Evolutionary conservation across 2,113 vertebrate species (phyloP), one percentile per base, ranked within the genome.

Genomic region (Dinomys branickii): DNA sequence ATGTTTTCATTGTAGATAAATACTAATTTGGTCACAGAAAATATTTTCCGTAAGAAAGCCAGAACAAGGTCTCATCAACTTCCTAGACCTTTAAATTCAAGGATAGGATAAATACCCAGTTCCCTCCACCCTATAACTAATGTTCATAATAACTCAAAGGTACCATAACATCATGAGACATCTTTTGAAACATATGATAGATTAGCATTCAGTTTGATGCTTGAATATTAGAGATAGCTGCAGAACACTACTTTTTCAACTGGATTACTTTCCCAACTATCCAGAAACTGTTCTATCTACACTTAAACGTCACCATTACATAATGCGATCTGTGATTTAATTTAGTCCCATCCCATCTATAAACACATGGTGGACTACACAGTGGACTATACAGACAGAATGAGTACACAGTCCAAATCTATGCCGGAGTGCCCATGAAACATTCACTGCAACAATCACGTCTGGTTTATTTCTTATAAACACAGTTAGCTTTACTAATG

Each of bases 201-300:
- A 41, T 3, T 77, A 95, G 41, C 5, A 78, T 8, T 54, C 10
- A 78, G 38, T 61, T 94, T 38, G 44, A 44, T 71, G 8, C 54
- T 9, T 63, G 47, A 94, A 59, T 77, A 85, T 4, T 87, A 4
- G 41, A 63, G 44, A 16, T 58, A 92, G 12, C 30, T 96, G 3
- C 3, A 85, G 22, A 95, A 73, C 35, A 94, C 20, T 61, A 87
- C 65, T 83, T 96, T 88, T 85, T 59, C 71, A 93, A 91, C 50
- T 86, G 28, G 17, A 85, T 94, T 85, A 92, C 16, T 90, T 92
- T 81, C 35, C 26, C 30, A 96, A 87, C 28, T 88, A 85, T 65
- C 90, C 50, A 95, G 88, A 97, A 95, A 96, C 1, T 96, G 5
- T 22, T 85, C 58, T 91, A 22, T 59, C 63, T 44, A 94, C 61